Conservation (phyloP, 1,140 invertebrate species). For the Oscheius sp. region DNA sequence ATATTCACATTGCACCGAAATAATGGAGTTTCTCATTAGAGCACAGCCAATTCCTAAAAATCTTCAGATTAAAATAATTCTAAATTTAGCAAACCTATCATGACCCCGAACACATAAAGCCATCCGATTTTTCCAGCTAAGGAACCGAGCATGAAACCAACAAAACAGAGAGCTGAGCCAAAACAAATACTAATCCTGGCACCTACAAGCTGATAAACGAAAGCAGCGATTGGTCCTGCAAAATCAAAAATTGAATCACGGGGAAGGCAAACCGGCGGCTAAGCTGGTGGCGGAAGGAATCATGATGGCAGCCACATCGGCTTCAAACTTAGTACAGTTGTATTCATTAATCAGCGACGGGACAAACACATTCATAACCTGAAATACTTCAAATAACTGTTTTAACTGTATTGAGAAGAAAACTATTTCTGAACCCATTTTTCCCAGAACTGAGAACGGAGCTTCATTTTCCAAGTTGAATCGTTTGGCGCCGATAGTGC, state of each 20-base stretch:
- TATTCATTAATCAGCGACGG: slow-evolving; percentile 11
- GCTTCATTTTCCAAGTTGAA: too few relatives aligned
- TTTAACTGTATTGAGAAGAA: too few relatives aligned
- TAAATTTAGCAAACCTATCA: not conserved
- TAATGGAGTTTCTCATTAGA: slow-evolving; percentile 29
- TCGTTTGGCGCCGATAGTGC: too few relatives aligned
- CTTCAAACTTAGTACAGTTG: slow-evolving; percentile 29
- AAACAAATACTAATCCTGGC: slow-evolving; percentile 18
- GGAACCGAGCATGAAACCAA: slow-evolving; percentile 17
- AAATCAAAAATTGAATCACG: not conserved
- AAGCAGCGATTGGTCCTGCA: slow-evolving; percentile 20
- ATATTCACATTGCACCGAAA: slow-evolving; percentile 30
- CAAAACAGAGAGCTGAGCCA: slow-evolving; percentile 9
- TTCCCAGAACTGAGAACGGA: too few relatives aligned
- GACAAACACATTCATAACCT: slow-evolving; percentile 34
- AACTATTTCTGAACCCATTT: too few relatives aligned
- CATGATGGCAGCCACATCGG: slow-evolving; percentile 26
- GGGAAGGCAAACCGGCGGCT: not conserved
- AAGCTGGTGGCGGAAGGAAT: slow-evolving; percentile 4
- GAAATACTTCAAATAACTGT: slow-evolving; percentile 1
- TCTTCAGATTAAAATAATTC: not conserved
- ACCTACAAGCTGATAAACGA: slow-evolving; percentile 20
- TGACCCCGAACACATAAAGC: not conserved
- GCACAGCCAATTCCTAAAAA: slow-evolving; percentile 28
- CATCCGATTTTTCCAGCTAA: slow-evolving; percentile 3